Evolutionary conservation across 2,888 invertebrate genomes (phyloP).

Genomic region (Leucophenga montana): DNA sequence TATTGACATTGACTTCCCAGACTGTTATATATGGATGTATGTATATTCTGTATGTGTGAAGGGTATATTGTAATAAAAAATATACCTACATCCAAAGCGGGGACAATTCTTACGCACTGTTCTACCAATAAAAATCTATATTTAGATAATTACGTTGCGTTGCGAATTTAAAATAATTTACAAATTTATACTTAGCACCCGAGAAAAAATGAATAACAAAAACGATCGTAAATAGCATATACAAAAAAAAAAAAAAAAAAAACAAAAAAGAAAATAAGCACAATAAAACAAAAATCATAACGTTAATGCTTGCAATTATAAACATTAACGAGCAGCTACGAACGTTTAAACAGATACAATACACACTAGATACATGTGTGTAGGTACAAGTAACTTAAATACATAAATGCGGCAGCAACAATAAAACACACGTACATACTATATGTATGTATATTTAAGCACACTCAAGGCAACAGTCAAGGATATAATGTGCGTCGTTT

Average conservation of each 20-base stretch:
- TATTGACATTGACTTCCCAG: no score
- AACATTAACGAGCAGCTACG: conserved; percentile 21
- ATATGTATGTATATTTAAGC: conserved; percentile 48
- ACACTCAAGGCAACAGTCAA: conserved; percentile 54
- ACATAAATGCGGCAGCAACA: conserved; percentile 7
- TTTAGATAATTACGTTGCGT: neutral
- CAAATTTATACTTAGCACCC: neutral
- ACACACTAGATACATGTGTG: conserved; percentile 14
- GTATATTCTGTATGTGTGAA: no score
- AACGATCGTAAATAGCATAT: neutral
- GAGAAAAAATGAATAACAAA: neutral
- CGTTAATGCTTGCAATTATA: conserved; percentile 33
- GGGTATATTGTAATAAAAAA: no score
- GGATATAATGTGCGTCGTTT: conserved; percentile 54
- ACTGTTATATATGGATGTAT: no score
- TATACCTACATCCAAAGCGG: no score
- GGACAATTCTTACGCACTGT: conserved; percentile 2
- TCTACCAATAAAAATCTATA: neutral
- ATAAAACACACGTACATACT: conserved; percentile 30
- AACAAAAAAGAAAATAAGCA: conserved; percentile 21
- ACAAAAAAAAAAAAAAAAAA: neutral
- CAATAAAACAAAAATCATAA: conserved; percentile 13
- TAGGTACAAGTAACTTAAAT: conserved; percentile 24
- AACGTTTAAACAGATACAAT: conserved; percentile 19
- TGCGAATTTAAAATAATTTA: neutral